A percentile compares a stretch with the other conserved stretches of the same genome.
These are phyloP conservation scores for Oncorhynchus gorbuscha DNA, from an alignment of 2,113 vertebrate genomes.

Conservation along the genomic window DNA sequence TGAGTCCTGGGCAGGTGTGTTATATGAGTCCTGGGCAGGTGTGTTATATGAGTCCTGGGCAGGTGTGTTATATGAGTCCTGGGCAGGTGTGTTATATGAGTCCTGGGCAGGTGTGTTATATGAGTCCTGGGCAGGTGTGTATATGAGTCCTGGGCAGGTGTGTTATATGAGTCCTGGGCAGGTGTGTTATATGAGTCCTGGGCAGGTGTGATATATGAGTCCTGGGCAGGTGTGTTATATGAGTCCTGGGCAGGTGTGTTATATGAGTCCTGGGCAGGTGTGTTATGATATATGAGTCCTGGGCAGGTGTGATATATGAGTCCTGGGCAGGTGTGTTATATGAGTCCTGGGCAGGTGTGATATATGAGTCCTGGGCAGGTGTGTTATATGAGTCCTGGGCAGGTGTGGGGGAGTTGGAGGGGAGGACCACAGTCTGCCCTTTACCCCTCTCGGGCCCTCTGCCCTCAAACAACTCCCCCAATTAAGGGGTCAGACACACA, in stretches of 20 bases:
- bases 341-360: conserved; percentile 40
- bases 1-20: background rate
- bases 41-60: no score
- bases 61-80: conserved; percentile 48
- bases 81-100: no score
- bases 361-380: conserved; percentile 44
- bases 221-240: conserved; percentile 29
- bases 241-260: conserved; percentile 40
- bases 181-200: conserved; percentile 48
- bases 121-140: conserved; percentile 34
- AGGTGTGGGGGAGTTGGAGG: conserved; percentile 39
- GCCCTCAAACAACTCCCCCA: background rate
- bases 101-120: conserved; percentile 22
- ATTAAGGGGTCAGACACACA: background rate
- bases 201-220: conserved; percentile 45
- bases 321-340: conserved; percentile 34
- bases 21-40: conserved; percentile 44
- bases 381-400: conserved; percentile 20
- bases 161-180: conserved; percentile 46
- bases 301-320: conserved; percentile 41
- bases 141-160: background rate
- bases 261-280: conserved; percentile 42
- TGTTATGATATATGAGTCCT: conserved; percentile 54
- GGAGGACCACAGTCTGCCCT: conserved; percentile 1
- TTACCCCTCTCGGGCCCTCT: background rate